Evolutionary conservation across 2,797 vertebrate genomes (phyloP).

Genomic region (Trematomus bernacchii): DNA sequence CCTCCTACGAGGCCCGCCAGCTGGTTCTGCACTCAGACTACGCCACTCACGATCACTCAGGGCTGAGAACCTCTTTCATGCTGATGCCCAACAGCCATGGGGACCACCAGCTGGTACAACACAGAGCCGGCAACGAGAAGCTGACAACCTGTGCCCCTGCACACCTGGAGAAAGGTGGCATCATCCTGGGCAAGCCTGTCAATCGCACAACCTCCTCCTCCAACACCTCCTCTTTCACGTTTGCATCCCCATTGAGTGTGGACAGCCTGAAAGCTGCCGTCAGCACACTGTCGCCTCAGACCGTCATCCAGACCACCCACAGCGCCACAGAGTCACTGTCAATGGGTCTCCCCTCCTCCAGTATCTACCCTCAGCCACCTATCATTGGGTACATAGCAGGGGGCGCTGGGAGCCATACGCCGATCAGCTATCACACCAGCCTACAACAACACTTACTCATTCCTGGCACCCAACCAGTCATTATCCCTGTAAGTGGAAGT

Average conservation of each 20-base stretch:
- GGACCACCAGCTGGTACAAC: conserved; percentile 83
- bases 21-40: conserved; percentile 91
- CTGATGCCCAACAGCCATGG: conserved; percentile 93
- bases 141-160: conserved; percentile 83
- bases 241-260: conserved; percentile 87
- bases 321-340: conserved; percentile 91
- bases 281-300: conserved; percentile 90
- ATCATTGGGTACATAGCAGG: conserved; percentile 95
- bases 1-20: conserved; percentile 90
- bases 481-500: conserved; percentile 91
- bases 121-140: conserved; percentile 86
- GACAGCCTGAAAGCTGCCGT: conserved; percentile 88
- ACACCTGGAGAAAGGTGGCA: conserved; percentile 89
- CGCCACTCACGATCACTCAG: conserved; percentile 86
- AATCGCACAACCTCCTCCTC: conserved; percentile 86
- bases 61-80: conserved; percentile 92
- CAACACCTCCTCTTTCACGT: conserved; percentile 85
- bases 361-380: conserved; percentile 92
- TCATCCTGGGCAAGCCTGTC: conserved; percentile 90
- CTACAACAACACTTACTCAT: conserved; percentile 96
- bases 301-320: conserved; percentile 96
- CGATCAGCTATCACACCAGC: conserved; percentile 89
- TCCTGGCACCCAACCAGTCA: conserved; percentile 93
- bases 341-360: conserved; percentile 89
- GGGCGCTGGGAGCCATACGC: conserved; percentile 80